Conservation (phyloP, 2,888 invertebrate genomes). For the Serripes groenlandicus region DNA sequence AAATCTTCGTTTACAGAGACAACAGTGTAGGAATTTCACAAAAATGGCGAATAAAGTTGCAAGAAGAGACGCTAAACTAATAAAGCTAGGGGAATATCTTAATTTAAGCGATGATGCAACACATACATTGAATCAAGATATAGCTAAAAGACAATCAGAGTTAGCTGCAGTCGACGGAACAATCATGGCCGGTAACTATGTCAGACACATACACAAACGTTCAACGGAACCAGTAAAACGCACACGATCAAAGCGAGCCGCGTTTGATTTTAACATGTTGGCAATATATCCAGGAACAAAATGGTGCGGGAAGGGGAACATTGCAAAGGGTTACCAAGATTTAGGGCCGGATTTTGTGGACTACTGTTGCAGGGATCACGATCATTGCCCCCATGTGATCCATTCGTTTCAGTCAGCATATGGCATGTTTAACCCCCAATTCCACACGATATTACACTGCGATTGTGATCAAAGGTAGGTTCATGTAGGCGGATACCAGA, state of each 20-base stretch:
- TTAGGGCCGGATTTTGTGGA: slow-evolving; percentile 95
- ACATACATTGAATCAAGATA: not conserved
- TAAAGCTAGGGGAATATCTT: not conserved
- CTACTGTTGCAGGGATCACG: slow-evolving; percentile 95
- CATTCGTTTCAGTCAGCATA: slow-evolving; percentile 94
- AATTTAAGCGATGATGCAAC: not conserved
- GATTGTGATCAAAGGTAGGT: no score
- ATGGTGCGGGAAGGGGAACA: slow-evolving; percentile 96
- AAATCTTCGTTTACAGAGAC: not conserved
- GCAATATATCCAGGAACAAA: slow-evolving; percentile 95
- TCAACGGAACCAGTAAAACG: no score
- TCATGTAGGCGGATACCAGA: no score
- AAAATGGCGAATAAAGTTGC: not conserved
- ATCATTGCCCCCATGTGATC: slow-evolving; percentile 95
- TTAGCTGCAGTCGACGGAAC: not conserved
- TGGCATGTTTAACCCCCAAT: slow-evolving; percentile 95
- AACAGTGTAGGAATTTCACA: not conserved
- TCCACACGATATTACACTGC: slow-evolving; percentile 86
- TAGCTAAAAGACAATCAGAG: not conserved
- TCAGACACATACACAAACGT: not conserved
- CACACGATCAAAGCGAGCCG: slow-evolving; percentile 46
- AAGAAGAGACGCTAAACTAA: not conserved
- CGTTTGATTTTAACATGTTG: slow-evolving; percentile 84
- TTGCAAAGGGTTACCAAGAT: slow-evolving; percentile 93
- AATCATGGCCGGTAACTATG: not conserved